These are phyloP conservation scores for Meloidogyne hapla DNA, from an alignment of 1,140 invertebrate genomes.

Conservation along the genomic window DNA sequence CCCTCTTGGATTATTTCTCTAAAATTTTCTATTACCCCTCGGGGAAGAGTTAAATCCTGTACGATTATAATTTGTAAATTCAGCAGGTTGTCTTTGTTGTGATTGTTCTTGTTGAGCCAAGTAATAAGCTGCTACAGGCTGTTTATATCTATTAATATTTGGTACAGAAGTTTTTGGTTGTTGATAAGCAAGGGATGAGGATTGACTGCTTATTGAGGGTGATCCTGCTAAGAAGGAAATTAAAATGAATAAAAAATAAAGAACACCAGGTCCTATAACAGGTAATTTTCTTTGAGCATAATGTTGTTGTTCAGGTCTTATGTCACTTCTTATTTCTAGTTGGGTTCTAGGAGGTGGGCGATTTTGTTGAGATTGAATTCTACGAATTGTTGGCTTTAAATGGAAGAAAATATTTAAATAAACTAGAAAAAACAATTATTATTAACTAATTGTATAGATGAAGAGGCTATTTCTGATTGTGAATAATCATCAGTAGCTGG, in stretches of 20 bases:
- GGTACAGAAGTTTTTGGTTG: not conserved
- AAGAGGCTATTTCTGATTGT: not conserved
- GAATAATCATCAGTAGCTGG: not conserved
- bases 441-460: not conserved
- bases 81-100: not conserved
- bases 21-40: not conserved
- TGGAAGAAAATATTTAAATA: not conserved
- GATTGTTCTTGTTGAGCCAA: not conserved
- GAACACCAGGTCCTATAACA: constrained; percentile 13
- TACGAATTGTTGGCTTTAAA: not conserved
- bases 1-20: too few relatives aligned
- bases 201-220: not conserved
- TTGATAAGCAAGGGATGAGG: not conserved
- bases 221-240: not conserved
- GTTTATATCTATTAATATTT: not conserved
- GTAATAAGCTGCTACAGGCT: not conserved
- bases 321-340: not conserved
- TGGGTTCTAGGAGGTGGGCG: not conserved
- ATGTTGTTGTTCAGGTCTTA: not conserved
- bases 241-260: not conserved
- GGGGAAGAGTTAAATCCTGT: not conserved
- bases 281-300: constrained; percentile 23
- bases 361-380: not conserved
- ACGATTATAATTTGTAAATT: not conserved
- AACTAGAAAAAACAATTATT: not conserved